A percentile compares a stretch with the other conserved stretches of the same genome.
Conservation (phyloP, 2,113 vertebrate genomes). For the Xenopus laevis region DNA sequence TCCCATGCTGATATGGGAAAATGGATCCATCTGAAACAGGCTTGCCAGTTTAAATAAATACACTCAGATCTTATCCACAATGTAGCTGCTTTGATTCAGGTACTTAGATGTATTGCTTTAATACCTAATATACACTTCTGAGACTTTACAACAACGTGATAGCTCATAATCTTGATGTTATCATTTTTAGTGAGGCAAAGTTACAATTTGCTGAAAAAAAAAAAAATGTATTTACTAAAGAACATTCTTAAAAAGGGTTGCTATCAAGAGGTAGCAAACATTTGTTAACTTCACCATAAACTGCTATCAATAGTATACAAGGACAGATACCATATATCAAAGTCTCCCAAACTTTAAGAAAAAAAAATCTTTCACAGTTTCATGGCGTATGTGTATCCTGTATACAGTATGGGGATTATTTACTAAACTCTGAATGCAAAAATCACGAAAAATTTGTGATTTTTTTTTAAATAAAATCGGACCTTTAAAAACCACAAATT, state of each 20-base stretch:
- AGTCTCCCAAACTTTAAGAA: too few relatives aligned
- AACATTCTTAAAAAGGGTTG: constrained; percentile 49
- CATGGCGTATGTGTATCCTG: too few relatives aligned
- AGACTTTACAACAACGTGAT: constrained; percentile 59
- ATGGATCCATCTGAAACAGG: constrained; percentile 53
- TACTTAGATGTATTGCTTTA: constrained; percentile 65
- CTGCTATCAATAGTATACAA: neutral
- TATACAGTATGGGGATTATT: too few relatives aligned
- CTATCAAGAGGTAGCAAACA: constrained; percentile 50
- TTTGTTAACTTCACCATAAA: constrained; percentile 33
- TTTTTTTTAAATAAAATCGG: too few relatives aligned
- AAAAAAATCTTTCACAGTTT: too few relatives aligned
- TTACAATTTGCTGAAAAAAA: constrained; percentile 54
- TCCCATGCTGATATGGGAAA: constrained; percentile 46
- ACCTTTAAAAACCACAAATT: too few relatives aligned
- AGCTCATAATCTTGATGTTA: constrained; percentile 60
- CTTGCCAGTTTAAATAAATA: constrained; percentile 57
- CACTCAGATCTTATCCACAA: constrained; percentile 52
- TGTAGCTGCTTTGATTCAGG: constrained; percentile 54
- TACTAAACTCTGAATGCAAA: too few relatives aligned
- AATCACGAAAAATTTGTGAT: too few relatives aligned
- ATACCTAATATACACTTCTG: constrained; percentile 47
- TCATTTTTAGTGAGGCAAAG: constrained; percentile 52
- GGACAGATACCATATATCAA: neutral
- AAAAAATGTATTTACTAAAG: constrained; percentile 36